phyloP scores from a whole-genome alignment of 2,797 vertebrate genomes.

The Ctenochaetus hawaiiensis region DNA sequence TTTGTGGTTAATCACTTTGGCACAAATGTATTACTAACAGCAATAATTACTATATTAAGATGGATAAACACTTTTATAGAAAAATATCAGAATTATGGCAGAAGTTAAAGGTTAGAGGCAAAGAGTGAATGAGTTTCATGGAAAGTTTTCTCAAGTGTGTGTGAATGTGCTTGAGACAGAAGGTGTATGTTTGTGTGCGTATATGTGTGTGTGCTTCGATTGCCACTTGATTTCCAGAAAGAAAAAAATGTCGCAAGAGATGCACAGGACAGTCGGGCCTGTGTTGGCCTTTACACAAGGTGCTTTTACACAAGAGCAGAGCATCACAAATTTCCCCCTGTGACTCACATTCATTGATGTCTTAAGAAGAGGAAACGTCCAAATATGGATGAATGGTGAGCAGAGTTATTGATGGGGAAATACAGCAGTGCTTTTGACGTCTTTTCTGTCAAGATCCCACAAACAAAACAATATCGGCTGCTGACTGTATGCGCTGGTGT shows the following conservation, averaged over 20 bases:
- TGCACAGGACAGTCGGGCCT: slow-evolving; percentile 34
- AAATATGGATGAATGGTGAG: slow-evolving; percentile 6
- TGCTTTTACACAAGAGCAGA: slow-evolving; percentile 20
- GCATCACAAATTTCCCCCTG: slow-evolving; percentile 23
- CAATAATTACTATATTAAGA: not conserved
- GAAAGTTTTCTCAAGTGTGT: slow-evolving; percentile 3
- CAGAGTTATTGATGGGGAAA: not conserved
- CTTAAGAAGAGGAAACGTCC: slow-evolving; percentile 1
- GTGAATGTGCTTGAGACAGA: slow-evolving; percentile 19
- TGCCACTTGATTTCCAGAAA: slow-evolving; percentile 64
- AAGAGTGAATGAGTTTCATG: slow-evolving; percentile 13
- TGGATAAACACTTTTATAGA: too few relatives aligned
- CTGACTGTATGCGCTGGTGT: not conserved
- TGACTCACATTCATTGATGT: slow-evolving; percentile 39
- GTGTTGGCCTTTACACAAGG: slow-evolving; percentile 28
- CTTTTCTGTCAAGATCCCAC: not conserved
- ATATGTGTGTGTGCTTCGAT: slow-evolving; percentile 28
- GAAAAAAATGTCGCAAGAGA: slow-evolving; percentile 64
- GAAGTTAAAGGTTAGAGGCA: slow-evolving; percentile 8
- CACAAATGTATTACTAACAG: not conserved
- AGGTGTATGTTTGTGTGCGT: not conserved
- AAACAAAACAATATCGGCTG: not conserved
- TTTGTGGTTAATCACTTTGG: not conserved
- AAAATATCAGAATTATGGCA: not conserved
- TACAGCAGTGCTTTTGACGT: not conserved